A percentile compares a stretch with the other conserved stretches of the same genome.
Conservation (phyloP, 2,797 vertebrate genomes). For the Craterocephalus amniculus region DNA sequence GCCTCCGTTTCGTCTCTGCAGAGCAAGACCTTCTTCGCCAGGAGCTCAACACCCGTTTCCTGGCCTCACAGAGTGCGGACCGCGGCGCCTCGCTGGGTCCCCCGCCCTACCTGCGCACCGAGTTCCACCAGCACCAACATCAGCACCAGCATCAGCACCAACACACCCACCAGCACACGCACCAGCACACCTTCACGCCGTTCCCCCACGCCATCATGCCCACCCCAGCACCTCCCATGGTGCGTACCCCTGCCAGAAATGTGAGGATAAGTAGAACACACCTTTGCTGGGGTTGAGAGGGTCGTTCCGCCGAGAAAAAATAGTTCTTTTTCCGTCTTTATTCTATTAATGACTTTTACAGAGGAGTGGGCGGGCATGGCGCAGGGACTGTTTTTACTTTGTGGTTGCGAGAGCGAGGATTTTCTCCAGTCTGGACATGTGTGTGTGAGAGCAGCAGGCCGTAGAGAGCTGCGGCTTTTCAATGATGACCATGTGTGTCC, state of each 20-base stretch:
- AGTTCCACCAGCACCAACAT: slow-evolving; percentile 98
- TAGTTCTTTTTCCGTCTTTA: slow-evolving; percentile 10
- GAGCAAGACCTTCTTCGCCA: slow-evolving; percentile 98
- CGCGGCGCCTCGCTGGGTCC: slow-evolving; percentile 93
- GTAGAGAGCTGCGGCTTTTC: slow-evolving; percentile 37
- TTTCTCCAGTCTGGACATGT: slow-evolving; percentile 49
- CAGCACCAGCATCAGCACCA: slow-evolving; percentile 96
- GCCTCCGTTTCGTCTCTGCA: slow-evolving; percentile 54
- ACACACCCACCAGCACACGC: slow-evolving; percentile 99
- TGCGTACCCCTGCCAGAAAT: slow-evolving; percentile 98
- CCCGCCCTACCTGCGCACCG: slow-evolving; percentile 95
- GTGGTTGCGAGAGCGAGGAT: slow-evolving; percentile 30
- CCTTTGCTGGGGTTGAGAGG: slow-evolving; percentile 53
- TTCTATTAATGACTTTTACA: slow-evolving; percentile 34
- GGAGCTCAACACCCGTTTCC: slow-evolving; percentile 97
- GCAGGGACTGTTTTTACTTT: slow-evolving; percentile 31
- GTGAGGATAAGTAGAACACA: slow-evolving; percentile 95
- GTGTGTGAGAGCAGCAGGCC: slow-evolving; percentile 44
- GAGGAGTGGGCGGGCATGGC: slow-evolving; percentile 8
- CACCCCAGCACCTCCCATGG: slow-evolving; percentile 98
- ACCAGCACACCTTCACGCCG: slow-evolving; percentile 99
- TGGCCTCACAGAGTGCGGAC: slow-evolving; percentile 96
- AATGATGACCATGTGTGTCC: slow-evolving; percentile 70
- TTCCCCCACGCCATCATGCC: slow-evolving; percentile 98
- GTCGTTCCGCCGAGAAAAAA: neutral